phyloP scores from a whole-genome alignment of 2,888 invertebrate genomes.

The Exephanes ischioxanthus region DNA sequence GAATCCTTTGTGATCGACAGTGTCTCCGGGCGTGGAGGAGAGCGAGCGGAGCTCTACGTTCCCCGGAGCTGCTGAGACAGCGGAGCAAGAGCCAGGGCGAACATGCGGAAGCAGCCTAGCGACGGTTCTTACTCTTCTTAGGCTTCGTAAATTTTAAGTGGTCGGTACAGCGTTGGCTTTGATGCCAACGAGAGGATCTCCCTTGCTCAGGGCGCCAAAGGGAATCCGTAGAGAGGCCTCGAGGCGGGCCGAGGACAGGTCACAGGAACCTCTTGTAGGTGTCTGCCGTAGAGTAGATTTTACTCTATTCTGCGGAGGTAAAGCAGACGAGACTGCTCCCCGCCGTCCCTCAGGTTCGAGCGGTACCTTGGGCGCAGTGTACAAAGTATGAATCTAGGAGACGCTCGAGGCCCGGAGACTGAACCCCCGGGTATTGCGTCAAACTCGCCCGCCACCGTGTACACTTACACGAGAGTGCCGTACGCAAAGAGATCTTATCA shows the following conservation, averaged over 20 bases:
- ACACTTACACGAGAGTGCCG: not conserved
- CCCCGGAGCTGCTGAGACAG: constrained; percentile 19
- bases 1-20: constrained; percentile 30
- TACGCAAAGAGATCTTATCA: constrained; percentile 21
- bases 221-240: constrained; percentile 47
- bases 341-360: constrained; percentile 3
- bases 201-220: constrained; percentile 39
- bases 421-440: constrained; percentile 9
- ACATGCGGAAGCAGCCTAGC: constrained; percentile 27
- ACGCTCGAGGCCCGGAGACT: constrained; percentile 20
- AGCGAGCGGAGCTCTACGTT: not conserved
- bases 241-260: constrained; percentile 28
- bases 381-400: constrained; percentile 24
- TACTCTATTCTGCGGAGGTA: constrained; percentile 22
- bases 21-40: not conserved
- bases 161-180: constrained; percentile 43
- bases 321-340: constrained; percentile 27
- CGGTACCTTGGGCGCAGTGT: constrained; percentile 6
- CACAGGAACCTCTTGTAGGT: constrained; percentile 42
- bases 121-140: constrained; percentile 47
- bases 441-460: not conserved
- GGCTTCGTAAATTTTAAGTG: constrained; percentile 63
- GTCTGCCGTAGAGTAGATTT: constrained; percentile 37
- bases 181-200: constrained; percentile 31
- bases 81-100: not conserved